Evolutionary conservation across 2,797 vertebrate genomes (phyloP), one percentile per base, ranked within the genome.

Genomic region (Anisognathus igniventris): DNA sequence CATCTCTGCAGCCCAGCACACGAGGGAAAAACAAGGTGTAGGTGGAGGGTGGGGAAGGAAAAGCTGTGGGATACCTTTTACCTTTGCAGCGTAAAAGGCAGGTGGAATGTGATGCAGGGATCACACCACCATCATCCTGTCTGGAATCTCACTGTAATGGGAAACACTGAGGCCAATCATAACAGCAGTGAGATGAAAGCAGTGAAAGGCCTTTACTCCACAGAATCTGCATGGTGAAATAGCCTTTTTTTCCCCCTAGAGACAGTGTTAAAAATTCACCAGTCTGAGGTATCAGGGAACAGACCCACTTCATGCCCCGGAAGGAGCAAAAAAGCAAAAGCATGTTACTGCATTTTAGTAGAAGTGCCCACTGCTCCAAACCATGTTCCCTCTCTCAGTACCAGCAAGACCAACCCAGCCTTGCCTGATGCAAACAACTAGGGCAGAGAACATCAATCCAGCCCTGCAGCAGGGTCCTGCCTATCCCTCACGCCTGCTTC

Each of bases 401-500:
- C 21, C 53, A 82, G 35, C 48, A 77, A 74, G 57, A 80, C 14
- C 42, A 71, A 24, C 30, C 7, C 33, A 72, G 42, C 7, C 28
- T 50, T 23, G 18, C 11, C 3, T 78, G 86, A 56, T 70, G 62
- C 27, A 74, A 79, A 70, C 37, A 73, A 44, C 22, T 7, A 3
- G n/a, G 30, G 7, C 65, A 95, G 30, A 48, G 14, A 17, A 14
- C 48, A 33, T 19, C 16, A 53, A 37, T 21, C 39, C 64, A 87
- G 25, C 22, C 33, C 39, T 84, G 47, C 39, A 80, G 58, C 40
- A 73, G 11, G 17, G 14, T 84, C 39, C 78, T 67, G 51, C 44
- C 45, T 4, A 1, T 17, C n/a, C 30, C 5, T 1, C 45, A 62
- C 0, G 0, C 13, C 25, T 39, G 31, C 31, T 50, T 39, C 61